Evolutionary conservation across 1,140 invertebrate species (phyloP).

Genomic region (Whitmania pigra): DNA sequence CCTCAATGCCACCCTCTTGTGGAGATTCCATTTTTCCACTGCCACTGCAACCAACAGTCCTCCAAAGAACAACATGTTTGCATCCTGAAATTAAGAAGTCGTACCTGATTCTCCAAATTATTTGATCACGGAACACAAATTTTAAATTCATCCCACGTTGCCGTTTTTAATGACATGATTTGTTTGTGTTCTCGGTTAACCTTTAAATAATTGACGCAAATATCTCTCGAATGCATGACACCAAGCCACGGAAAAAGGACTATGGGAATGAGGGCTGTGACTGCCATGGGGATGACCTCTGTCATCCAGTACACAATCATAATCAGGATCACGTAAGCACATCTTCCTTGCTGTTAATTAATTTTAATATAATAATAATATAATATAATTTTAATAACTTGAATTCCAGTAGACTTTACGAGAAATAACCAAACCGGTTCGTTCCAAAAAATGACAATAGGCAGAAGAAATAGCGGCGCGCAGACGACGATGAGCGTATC

Average conservation of each 20-base stretch:
- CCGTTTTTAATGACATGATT: too few relatives aligned
- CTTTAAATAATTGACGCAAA: conserved; percentile 34
- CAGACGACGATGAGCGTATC: conserved; percentile 14
- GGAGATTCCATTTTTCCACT: conserved; percentile 70
- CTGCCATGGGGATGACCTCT: conserved; percentile 63
- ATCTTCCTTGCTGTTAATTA: conserved; percentile 39
- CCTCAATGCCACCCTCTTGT: conserved; percentile 66
- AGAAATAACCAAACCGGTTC: too few relatives aligned
- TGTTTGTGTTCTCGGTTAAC: conserved; percentile 24
- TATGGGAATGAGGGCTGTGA: conserved; percentile 69
- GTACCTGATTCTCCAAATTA: too few relatives aligned
- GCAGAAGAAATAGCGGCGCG: conserved; percentile 1
- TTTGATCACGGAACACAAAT: too few relatives aligned
- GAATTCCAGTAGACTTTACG: too few relatives aligned
- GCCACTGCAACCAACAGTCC: conserved; percentile 69
- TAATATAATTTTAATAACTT: too few relatives aligned
- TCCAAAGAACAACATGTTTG: conserved; percentile 63
- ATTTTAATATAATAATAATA: background rate
- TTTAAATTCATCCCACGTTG: too few relatives aligned
- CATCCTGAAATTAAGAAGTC: conserved; percentile 28
- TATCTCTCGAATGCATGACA: conserved; percentile 32
- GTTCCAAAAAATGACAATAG: background rate
- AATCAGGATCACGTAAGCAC: conserved; percentile 62
- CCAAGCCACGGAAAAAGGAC: conserved; percentile 59
- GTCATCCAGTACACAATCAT: conserved; percentile 76